These are phyloP conservation scores for Platysternon megacephalum DNA, from an alignment of 2,113 vertebrate genomes.

Conservation along the genomic window DNA sequence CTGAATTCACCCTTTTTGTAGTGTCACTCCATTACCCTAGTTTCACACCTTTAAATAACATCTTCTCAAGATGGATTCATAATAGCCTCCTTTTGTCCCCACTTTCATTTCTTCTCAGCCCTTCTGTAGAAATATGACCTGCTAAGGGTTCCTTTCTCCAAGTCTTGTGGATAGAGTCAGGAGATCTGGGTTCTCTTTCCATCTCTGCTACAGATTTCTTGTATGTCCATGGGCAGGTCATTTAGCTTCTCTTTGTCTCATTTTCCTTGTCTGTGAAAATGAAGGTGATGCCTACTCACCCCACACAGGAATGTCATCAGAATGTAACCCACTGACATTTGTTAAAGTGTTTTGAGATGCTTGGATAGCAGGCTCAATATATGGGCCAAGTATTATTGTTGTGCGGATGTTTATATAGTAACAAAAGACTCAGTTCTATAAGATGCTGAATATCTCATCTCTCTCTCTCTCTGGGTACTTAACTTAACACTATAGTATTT, in stretches of 20 bases:
- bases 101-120: background rate
- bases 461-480: background rate
- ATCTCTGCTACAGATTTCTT: background rate
- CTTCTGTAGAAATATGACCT: background rate
- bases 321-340: background rate
- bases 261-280: background rate
- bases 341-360: background rate
- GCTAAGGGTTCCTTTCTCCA: background rate
- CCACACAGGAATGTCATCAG: background rate
- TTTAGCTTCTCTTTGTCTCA: background rate
- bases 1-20: background rate
- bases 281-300: background rate
- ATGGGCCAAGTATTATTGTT: background rate
- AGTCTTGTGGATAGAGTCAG: background rate
- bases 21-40: background rate
- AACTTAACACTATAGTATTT: background rate
- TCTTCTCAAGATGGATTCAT: background rate
- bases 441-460: background rate
- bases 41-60: constrained; percentile 16
- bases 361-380: background rate
- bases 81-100: background rate
- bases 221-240: background rate
- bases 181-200: background rate
- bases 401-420: background rate
- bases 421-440: background rate